These are phyloP conservation scores for Dicentrarchus labrax DNA, from an alignment of 2,113 vertebrate genomes.

Conservation along the genomic window DNA sequence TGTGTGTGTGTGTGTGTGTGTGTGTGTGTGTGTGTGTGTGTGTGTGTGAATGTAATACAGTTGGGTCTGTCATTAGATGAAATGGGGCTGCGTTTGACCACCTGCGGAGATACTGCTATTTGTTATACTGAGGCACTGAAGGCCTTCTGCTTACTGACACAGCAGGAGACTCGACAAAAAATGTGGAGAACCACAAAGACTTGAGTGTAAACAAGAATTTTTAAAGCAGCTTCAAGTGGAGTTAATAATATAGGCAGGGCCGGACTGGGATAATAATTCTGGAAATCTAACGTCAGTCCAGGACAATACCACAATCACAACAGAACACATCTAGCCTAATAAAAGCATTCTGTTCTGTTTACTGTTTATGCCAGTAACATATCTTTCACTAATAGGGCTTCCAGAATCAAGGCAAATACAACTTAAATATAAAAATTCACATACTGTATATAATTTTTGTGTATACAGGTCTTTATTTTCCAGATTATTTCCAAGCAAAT, in stretches of 20 bases:
- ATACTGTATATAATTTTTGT: no score
- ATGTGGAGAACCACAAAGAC: neutral
- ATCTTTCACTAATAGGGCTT: no score
- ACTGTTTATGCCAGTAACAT: neutral
- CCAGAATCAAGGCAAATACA: neutral
- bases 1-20: slow-evolving; percentile 1
- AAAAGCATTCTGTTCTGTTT: no score
- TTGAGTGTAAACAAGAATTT: neutral
- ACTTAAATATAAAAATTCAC: no score
- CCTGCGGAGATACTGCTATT: slow-evolving; percentile 31
- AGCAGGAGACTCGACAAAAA: slow-evolving; percentile 17
- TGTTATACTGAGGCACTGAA: neutral
- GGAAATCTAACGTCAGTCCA: no score
- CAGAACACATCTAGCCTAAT: no score
- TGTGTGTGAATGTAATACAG: neutral
- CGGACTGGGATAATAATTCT: no score
- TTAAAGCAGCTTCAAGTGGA: neutral
- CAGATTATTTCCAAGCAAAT: no score
- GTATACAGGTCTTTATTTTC: no score
- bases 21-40: neutral
- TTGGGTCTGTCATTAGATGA: slow-evolving; percentile 21
- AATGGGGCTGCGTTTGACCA: slow-evolving; percentile 22
- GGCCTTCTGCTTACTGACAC: slow-evolving; percentile 14
- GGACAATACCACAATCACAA: no score
- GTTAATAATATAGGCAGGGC: neutral